Percentiles rank a stretch among this genome's conserved stretches.
Evolutionary conservation across 2,797 vertebrate species (phyloP).

Genomic region (Schizothorax lantsangensis): DNA sequence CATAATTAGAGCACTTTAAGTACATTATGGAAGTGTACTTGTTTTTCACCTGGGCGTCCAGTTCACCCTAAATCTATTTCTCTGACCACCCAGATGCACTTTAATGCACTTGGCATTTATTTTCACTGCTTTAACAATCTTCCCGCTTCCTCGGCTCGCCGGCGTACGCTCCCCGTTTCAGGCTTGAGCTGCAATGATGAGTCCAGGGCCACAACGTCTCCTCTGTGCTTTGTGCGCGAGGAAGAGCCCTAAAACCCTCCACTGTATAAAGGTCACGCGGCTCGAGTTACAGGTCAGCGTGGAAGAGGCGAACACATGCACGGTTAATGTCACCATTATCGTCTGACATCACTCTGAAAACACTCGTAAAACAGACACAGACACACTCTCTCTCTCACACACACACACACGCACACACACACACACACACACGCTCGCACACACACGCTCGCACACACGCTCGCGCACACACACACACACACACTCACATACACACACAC

Average conservation of each 20-base stretch:
- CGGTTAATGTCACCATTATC: constrained; percentile 41
- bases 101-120: constrained; percentile 55
- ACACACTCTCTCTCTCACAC: background rate
- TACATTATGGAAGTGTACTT: too few species aligned
- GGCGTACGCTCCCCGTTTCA: constrained; percentile 42
- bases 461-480: too few species aligned
- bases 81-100: constrained; percentile 56
- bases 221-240: constrained; percentile 52
- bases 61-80: background rate
- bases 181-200: constrained; percentile 51
- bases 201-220: constrained; percentile 52
- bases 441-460: too few species aligned
- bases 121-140: constrained; percentile 60
- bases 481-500: too few species aligned
- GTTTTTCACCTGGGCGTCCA: background rate
- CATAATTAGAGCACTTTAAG: too few species aligned
- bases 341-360: constrained; percentile 62
- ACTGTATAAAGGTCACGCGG: constrained; percentile 52
- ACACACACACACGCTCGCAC: too few species aligned
- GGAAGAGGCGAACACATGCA: constrained; percentile 40
- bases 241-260: constrained; percentile 57
- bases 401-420: background rate
- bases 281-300: constrained; percentile 63
- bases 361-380: constrained; percentile 60
- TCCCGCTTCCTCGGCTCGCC: constrained; percentile 28